These are phyloP conservation scores for Antennarius striatus DNA, from an alignment of 2,113 vertebrate genomes.

Conservation along the genomic window DNA sequence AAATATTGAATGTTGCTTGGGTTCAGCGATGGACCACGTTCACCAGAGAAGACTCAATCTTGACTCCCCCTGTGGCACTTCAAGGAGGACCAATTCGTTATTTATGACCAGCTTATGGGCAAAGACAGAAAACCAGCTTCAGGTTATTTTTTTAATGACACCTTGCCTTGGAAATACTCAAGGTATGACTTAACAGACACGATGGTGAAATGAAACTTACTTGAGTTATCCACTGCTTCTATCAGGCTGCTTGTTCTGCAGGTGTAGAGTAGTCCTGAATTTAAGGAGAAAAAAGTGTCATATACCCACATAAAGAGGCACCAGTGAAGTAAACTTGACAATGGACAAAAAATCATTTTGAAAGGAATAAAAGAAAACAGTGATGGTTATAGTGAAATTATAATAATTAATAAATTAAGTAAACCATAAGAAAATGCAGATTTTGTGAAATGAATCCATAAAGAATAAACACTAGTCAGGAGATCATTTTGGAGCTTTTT, in stretches of 20 bases:
- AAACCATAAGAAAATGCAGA: too few species aligned
- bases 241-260: not conserved
- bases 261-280: too few species aligned
- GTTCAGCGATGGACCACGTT: slow-evolving; percentile 45
- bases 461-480: too few species aligned
- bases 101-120: slow-evolving; percentile 30
- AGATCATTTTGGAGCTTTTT: too few species aligned
- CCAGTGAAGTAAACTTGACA: too few species aligned
- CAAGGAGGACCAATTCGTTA: slow-evolving; percentile 12
- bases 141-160: not conserved
- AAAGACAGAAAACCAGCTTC: slow-evolving; percentile 17
- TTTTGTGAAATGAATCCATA: too few species aligned
- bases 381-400: too few species aligned
- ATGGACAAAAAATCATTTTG: too few species aligned
- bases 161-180: not conserved
- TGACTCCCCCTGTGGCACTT: slow-evolving; percentile 29
- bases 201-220: not conserved
- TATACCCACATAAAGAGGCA: too few species aligned
- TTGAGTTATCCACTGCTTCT: not conserved
- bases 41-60: slow-evolving; percentile 40
- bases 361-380: too few species aligned
- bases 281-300: too few species aligned
- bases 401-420: too few species aligned
- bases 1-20: slow-evolving; percentile 60
- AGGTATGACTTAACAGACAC: slow-evolving; percentile 5